These are phyloP conservation scores for Amphipoea oculea DNA, from an alignment of 2,888 invertebrate genomes.

Conservation along the genomic window DNA sequence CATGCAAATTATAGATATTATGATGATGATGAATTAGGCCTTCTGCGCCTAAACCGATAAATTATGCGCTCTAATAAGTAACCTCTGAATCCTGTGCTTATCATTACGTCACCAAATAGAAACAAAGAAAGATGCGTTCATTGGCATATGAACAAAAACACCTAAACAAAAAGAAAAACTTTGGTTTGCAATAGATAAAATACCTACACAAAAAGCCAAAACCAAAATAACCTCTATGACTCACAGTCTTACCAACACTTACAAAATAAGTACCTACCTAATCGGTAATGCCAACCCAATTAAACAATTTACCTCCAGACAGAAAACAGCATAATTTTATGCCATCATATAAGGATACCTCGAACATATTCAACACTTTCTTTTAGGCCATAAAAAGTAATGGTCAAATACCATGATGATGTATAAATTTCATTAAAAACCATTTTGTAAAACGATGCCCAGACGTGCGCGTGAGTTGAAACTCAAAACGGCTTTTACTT, in stretches of 20 bases:
- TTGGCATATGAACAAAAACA: not conserved
- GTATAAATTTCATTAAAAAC: conserved; percentile 65
- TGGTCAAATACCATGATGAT: conserved; percentile 46
- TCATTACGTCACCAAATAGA: not conserved
- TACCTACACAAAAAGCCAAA: not conserved
- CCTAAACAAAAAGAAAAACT: not conserved
- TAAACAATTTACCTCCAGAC: conserved; percentile 16
- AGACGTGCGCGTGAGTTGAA: conserved; percentile 56
- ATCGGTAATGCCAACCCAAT: conserved; percentile 1
- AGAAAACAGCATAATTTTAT: conserved; percentile 14
- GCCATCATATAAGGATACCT: conserved; percentile 12
- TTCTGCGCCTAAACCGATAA: no score
- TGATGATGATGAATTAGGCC: no score
- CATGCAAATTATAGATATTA: no score
- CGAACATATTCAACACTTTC: conserved; percentile 55
- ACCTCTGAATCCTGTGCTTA: not conserved
- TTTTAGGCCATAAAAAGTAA: conserved; percentile 57
- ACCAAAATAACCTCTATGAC: not conserved
- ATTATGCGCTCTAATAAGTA: not conserved
- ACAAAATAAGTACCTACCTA: not conserved
- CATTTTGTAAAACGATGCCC: conserved; percentile 55
- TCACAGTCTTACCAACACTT: not conserved
- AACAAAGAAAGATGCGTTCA: not conserved
- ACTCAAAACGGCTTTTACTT: conserved; percentile 42
- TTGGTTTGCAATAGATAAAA: not conserved